Percentiles rank a stretch among this genome's conserved stretches.
phyloP scores from a whole-genome alignment of 2,797 vertebrate genomes.

The Rhinoraja longicauda region DNA sequence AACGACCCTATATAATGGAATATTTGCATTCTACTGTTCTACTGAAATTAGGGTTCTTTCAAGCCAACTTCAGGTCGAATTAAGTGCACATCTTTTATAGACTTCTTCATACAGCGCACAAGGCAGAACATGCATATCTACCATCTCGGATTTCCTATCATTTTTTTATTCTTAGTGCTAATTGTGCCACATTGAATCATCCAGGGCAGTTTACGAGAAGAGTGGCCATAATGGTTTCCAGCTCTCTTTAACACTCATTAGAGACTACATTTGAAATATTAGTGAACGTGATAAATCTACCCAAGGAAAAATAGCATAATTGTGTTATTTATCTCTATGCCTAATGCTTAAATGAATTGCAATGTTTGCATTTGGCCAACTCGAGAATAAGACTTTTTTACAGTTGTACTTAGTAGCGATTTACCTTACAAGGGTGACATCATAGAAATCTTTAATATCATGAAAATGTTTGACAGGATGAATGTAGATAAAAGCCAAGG shows the following conservation, averaged over 20 bases:
- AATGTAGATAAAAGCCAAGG: too few relatives aligned
- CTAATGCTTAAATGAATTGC: not conserved
- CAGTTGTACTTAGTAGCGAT: too few relatives aligned
- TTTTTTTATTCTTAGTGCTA: not conserved
- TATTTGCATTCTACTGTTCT: too few relatives aligned
- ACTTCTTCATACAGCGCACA: too few relatives aligned
- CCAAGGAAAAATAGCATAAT: not conserved
- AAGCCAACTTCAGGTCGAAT: too few relatives aligned
- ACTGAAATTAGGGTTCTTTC: too few relatives aligned
- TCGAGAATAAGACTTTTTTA: not conserved
- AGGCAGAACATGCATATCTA: too few relatives aligned
- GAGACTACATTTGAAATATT: not conserved
- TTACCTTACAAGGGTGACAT: not conserved
- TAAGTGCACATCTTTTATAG: too few relatives aligned
- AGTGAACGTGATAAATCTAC: not conserved
- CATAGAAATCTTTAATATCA: too few relatives aligned
- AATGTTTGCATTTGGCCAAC: not conserved
- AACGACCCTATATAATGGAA: too few relatives aligned
- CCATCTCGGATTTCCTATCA: not conserved
- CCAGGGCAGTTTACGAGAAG: not conserved
- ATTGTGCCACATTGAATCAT: not conserved
- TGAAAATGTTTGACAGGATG: too few relatives aligned
- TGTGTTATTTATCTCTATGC: not conserved
- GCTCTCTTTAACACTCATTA: not conserved
- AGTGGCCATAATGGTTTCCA: not conserved